phyloP scores from a whole-genome alignment of 1,140 invertebrate species.

The Ceratina calcarata region DNA sequence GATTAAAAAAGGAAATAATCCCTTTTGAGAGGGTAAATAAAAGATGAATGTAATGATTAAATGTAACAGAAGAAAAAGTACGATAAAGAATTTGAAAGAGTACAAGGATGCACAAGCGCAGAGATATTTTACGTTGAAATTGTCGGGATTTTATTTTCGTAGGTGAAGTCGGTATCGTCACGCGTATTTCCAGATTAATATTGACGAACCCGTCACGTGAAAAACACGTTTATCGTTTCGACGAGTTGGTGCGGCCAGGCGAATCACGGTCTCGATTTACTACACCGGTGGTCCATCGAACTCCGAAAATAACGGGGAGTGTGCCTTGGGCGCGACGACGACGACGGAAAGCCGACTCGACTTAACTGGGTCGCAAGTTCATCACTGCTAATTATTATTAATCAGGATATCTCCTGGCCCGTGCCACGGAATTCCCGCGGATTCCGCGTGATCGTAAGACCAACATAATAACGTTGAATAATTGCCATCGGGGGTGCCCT shows the following conservation, averaged over 20 bases:
- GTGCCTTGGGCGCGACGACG: constrained; percentile 22
- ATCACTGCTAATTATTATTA: constrained; percentile 70
- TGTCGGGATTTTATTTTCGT: constrained; percentile 48
- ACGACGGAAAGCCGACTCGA: constrained; percentile 27
- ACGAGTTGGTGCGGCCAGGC: too few relatives aligned
- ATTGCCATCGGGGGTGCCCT: not conserved
- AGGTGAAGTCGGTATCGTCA: constrained; percentile 30
- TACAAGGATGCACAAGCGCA: not conserved
- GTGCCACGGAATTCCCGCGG: constrained; percentile 9
- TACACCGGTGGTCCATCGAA: not conserved
- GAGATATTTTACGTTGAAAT: not conserved
- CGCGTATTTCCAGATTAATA: not conserved
- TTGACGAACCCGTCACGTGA: constrained; percentile 2
- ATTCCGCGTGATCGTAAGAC: constrained; percentile 24
- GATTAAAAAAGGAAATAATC: too few relatives aligned
- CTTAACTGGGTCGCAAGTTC: constrained; percentile 76
- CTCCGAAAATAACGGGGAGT: constrained; percentile 53
- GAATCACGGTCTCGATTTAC: not conserved
- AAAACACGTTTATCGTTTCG: not conserved
- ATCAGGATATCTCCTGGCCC: constrained; percentile 42
- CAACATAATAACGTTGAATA: constrained; percentile 3
- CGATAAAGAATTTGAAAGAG: not conserved
- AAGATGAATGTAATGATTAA: too few relatives aligned
- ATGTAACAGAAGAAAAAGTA: not conserved
- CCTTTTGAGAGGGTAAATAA: too few relatives aligned